Base-by-base conservation (phyloP, 2,113 vertebrate species). In the Apteryx mantelli region DNA sequence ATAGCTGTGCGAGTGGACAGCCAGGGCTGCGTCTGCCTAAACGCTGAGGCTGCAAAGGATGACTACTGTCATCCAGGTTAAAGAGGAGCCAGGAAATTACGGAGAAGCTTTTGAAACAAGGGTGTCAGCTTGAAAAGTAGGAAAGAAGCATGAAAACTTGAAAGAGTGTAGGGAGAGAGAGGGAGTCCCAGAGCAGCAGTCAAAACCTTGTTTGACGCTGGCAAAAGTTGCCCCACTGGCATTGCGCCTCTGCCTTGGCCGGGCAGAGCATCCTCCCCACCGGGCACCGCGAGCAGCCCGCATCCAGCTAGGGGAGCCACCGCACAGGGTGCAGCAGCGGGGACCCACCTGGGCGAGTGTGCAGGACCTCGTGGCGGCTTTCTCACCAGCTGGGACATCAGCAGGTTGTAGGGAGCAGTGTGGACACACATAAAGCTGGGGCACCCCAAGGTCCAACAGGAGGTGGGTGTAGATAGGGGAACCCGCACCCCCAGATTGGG, bases 401-500 rank as follows among this genome's bases (percentile, higher is more conserved):
- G 53, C 21, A 52, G 63, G 32, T 4, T 56, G 44, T 21, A 18
- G 28, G 61, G 40, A 84, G 69, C 17, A 81, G 26, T 24, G 44
- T 24, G 3, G 9, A 11, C 60, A 7, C 5, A 5, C 0, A 1
- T 20, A 58, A 55, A 71, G 24, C 44, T 82, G 40, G 44, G 88
- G 44, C n/a, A 88, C 8, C 3, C 1, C 5, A 20, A 60, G 53
- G 15, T 83, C 32, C 14, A 16, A 7, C n/a, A 24, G 46, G 19
- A 34, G 48, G 10, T 10, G 30, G 5, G 19, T 10, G 5, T 48
- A 25, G 53, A 9, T 1, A 24, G 28, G 40, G 58, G 25, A 87
- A 18, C 18, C 14, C 30, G 2, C 9, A 10, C 7, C 40, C 7
- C 21, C 63, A 0, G 4, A 3, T 22, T 38, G 36, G 24, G 14